Evolutionary conservation across 2,113 vertebrate genomes (phyloP), one percentile per base, ranked within the genome.

Genomic region (Brachirus orientalis): DNA sequence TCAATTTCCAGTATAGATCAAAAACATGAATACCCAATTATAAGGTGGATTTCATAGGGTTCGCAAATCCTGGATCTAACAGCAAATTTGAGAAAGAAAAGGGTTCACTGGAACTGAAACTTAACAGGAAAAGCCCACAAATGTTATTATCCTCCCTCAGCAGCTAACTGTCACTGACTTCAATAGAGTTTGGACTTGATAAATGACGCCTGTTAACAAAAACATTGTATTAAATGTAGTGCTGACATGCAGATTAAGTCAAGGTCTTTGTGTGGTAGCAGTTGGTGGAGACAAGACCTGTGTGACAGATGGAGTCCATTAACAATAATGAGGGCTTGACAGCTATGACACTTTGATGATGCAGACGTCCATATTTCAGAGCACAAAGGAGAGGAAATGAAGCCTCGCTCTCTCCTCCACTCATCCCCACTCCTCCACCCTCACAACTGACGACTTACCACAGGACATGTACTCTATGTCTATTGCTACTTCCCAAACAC

Each of bases 311-410:
- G 85, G 83, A 81, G 80, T 86, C 84, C 77, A 87, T 90, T 88
- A 89, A 85, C 79, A 77, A 67, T 83, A 88, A 89, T 87, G 88
- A 92, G 75, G 76, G 73, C 75, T 72, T 88, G 86, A 89, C 90
- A 85, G 91, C 86, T 84, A 85, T 65, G 75, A 84, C 83, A 89
- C 90, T 92, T 92, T 90, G 88, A 92, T 90, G 88, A 90, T 82
- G 85, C 84, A 88, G 72, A 80, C 82, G 75, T 89, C 82, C 83
- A 85, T 92, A 83, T 91, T 93, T 59, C 75, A 83, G 63, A 75
- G 86, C 87, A 91, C 85, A 86, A 89, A 89, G 82, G 69, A 86
- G 82, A 90, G 88, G 82, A 91, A 90, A 91, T 91, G 83, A 92
- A 90, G 86, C 87, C 86, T 78, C 56, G 1, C 44, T 45, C 44